Conservation (phyloP, 2,888 invertebrate genomes). For the Drosophila acutilabella region DNA sequence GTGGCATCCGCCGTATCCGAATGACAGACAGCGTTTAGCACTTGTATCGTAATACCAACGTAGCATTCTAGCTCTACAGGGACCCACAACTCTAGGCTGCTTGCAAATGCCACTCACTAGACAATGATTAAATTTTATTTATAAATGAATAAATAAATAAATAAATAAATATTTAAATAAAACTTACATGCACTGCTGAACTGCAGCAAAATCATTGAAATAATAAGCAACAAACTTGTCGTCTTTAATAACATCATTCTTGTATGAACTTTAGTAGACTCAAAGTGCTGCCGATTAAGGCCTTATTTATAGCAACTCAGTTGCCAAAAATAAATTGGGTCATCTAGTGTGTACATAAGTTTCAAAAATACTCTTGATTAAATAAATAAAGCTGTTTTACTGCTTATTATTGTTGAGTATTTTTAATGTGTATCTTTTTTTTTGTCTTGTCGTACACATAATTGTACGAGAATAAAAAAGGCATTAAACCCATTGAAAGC, state of each 20-base stretch:
- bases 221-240: conserved; percentile 1
- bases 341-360: background rate
- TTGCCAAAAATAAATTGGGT: background rate
- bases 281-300: background rate
- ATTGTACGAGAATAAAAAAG: background rate
- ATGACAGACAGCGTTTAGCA: conserved; percentile 12
- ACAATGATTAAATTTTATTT: background rate
- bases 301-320: conserved; percentile 1
- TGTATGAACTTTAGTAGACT: background rate
- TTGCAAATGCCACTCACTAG: conserved; percentile 18
- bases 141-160: background rate
- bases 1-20: conserved; percentile 35
- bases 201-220: background rate
- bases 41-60: conserved; percentile 38
- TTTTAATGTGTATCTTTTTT: background rate
- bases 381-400: conserved; percentile 1
- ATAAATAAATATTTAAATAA: background rate
- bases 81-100: background rate
- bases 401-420: background rate
- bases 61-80: conserved; percentile 25
- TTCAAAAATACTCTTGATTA: background rate
- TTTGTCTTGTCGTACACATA: background rate
- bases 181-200: conserved; percentile 12
- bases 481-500: background rate
- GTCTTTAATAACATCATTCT: conserved; percentile 12